Conservation (phyloP, 2,888 invertebrate genomes). For the Cheilosia variabilis region DNA sequence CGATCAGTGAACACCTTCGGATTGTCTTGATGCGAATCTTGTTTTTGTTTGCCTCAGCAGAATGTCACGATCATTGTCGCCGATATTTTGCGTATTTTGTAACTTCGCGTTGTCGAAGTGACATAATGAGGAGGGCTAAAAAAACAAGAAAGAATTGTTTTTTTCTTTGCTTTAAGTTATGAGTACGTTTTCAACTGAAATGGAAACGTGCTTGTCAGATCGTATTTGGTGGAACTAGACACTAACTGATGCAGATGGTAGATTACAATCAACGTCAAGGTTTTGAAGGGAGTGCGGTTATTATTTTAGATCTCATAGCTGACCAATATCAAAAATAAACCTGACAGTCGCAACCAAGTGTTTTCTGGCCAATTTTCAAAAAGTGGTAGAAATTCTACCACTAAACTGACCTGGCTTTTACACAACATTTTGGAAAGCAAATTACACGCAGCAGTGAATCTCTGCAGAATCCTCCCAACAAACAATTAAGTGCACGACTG, state of each 20-base stretch:
- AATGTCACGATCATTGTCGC: conserved; percentile 71
- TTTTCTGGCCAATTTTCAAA: too few relatives aligned
- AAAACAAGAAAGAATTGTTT: neutral
- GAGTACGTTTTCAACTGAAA: conserved; percentile 11
- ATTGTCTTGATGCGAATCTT: conserved; percentile 49
- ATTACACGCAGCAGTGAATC: too few relatives aligned
- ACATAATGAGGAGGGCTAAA: conserved; percentile 50
- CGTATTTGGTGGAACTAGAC: neutral
- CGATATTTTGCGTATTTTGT: conserved; percentile 47
- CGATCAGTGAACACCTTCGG: conserved; percentile 67
- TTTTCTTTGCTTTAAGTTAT: conserved; percentile 10
- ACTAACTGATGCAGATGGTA: conserved; percentile 8
- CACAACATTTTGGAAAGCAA: too few relatives aligned
- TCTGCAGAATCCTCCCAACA: too few relatives aligned
- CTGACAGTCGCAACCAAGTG: too few relatives aligned
- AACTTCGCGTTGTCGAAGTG: conserved; percentile 41
- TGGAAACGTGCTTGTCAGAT: conserved; percentile 38
- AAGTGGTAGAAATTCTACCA: too few relatives aligned
- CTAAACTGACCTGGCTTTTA: too few relatives aligned
- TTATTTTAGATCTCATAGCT: too few relatives aligned
- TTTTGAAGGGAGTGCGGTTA: neutral
- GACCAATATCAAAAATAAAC: too few relatives aligned
- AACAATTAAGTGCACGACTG: too few relatives aligned
- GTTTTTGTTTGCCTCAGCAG: conserved; percentile 34
- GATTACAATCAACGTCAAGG: neutral